These are phyloP conservation scores for Drosophila kepulauana DNA, from an alignment of 1,140 invertebrate species.

Conservation along the genomic window DNA sequence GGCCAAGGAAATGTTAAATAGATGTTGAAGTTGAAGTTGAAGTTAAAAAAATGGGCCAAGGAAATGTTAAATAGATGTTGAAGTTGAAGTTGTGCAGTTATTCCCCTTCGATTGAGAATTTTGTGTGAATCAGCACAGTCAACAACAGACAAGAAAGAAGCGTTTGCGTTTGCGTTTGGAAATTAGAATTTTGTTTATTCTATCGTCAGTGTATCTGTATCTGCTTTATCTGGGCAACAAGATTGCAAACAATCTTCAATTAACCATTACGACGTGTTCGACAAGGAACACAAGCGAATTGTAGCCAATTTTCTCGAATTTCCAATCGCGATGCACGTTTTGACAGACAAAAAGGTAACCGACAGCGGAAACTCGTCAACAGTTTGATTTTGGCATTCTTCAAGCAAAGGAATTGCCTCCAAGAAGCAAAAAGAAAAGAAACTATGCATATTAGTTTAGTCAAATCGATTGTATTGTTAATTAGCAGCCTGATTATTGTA, in stretches of 20 bases:
- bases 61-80: too few species aligned
- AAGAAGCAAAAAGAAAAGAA: background rate
- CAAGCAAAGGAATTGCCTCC: background rate
- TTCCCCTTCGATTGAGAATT: constrained; percentile 13
- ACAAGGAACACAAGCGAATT: constrained; percentile 61
- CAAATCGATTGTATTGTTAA: constrained; percentile 46
- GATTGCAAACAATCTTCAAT: constrained; percentile 71
- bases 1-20: constrained; percentile 10
- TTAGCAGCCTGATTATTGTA: constrained; percentile 52
- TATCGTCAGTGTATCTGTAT: constrained; percentile 28
- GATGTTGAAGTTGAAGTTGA: too few species aligned
- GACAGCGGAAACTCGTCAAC: constrained; percentile 53
- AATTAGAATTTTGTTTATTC: constrained; percentile 49
- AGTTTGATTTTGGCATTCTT: constrained; percentile 56
- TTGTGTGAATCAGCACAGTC: constrained; percentile 1
- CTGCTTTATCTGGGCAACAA: background rate
- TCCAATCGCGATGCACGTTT: constrained; percentile 16
- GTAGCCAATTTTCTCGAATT: constrained; percentile 16
- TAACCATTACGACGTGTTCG: constrained; percentile 66
- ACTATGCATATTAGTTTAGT: constrained; percentile 58
- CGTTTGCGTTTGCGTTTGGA: background rate
- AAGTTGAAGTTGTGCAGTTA: background rate
- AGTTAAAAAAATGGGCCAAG: background rate
- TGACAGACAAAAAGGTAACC: constrained; percentile 68
- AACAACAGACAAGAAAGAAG: background rate